Base-by-base conservation (phyloP, 2,888 invertebrate genomes). In the Lasioglossum marginatum region DNA sequence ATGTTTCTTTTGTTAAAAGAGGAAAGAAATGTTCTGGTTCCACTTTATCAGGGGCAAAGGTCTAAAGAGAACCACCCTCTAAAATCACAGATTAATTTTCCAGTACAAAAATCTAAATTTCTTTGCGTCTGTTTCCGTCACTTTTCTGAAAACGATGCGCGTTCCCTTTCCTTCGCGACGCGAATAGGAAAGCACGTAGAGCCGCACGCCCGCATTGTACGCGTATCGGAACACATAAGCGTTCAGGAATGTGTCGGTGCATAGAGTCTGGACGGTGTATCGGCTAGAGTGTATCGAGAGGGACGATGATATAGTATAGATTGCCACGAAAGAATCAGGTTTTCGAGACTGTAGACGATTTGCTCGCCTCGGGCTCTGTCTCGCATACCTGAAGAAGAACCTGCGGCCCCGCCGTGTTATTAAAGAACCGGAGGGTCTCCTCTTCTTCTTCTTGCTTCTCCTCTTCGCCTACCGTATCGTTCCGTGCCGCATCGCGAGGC, bases 361-460 rank as follows among this genome's bases (percentile, higher is more conserved):
- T 68, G 83, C 81, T 82, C 63, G 88, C 88, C 87, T 79, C 79
- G 34, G 85, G 87, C 83, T 74, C 82, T 83, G 85, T 82, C 83
- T 87, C 90, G 91, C 91, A 92, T 92, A 91, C 91, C 91, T 91
- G 89, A 89, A 89, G 88, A 91, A 87, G 90, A 83, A 87, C 89
- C 87, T 86, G 83, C 87, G 89, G 89, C 86, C 87, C 91, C 88
- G 91, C 90, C 90, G 90, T 93, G 91, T 93, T 93, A 93, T 93
- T 93, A 93, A 92, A 92, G 92, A 92, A 90, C 91, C 91, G 81
- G 89, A 88, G 88, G 88, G 88, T 87, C 86, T 86, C 81, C 83
- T 82, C 83, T 81, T 82, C 84, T 79, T 83, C 85, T 85, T 85
- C 82, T 66, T 82, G 66, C 83, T 85, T 77, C 66, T 82, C 78